Conservation (phyloP, 2,888 invertebrate genomes). For the Gisinianus flammeolus region DNA sequence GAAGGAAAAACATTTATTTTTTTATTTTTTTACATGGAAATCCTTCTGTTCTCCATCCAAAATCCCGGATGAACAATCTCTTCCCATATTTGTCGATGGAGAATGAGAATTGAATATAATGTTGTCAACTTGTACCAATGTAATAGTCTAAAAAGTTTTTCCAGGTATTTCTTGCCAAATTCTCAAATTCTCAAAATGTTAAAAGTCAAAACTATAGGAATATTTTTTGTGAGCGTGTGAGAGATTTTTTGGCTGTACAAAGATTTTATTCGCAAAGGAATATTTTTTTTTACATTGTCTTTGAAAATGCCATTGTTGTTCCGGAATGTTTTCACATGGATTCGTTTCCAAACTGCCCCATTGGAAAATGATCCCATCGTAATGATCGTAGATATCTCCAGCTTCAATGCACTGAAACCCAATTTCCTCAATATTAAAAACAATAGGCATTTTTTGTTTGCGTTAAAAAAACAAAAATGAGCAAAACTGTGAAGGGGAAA, state of each 20-base stretch:
- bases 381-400: not conserved
- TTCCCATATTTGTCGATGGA: not conserved
- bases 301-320: constrained; percentile 21
- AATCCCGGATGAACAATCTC: not conserved
- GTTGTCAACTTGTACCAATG: not conserved
- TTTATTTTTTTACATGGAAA: not conserved
- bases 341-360: not conserved
- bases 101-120: not conserved
- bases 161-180: not conserved
- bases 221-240: not conserved
- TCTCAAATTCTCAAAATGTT: not conserved
- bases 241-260: not conserved
- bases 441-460: too few species aligned
- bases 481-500: too few species aligned
- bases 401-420: constrained; percentile 11
- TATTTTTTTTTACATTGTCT: not conserved
- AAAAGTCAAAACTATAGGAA: not conserved
- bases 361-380: not conserved
- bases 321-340: constrained; percentile 1
- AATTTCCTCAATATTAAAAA: too few species aligned
- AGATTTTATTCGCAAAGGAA: not conserved
- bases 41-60: not conserved
- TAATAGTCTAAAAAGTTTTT: not conserved
- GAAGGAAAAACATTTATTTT: not conserved
- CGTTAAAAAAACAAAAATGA: too few species aligned